These are phyloP conservation scores for Syrmaticus mikado DNA, from an alignment of 2,113 vertebrate species.

Conservation along the genomic window DNA sequence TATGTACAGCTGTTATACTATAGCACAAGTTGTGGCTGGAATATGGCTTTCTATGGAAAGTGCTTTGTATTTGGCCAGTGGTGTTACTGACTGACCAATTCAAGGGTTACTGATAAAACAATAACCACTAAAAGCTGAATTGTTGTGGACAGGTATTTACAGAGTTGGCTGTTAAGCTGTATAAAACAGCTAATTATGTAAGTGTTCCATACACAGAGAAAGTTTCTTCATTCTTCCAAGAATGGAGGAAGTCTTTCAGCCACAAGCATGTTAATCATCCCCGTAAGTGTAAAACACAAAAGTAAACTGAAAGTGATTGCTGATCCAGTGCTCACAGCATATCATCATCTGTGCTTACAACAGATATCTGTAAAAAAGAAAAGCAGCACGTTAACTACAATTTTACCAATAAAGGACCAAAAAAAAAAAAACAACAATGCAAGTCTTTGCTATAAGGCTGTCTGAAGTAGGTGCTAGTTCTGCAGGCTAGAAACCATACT, in stretches of 20 bases:
- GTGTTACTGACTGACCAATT: slow-evolving; percentile 76
- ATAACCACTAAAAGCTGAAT: slow-evolving; percentile 82
- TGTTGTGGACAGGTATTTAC: slow-evolving; percentile 77
- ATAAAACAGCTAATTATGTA: slow-evolving; percentile 80
- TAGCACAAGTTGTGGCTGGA: slow-evolving; percentile 79
- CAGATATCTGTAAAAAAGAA: slow-evolving; percentile 87
- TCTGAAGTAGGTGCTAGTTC: background rate
- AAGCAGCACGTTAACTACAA: background rate
- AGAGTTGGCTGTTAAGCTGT: slow-evolving; percentile 71
- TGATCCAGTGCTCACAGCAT: slow-evolving; percentile 80
- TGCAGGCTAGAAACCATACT: background rate
- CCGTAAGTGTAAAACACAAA: slow-evolving; percentile 59
- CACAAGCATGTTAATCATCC: slow-evolving; percentile 79
- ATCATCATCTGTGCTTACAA: slow-evolving; percentile 98
- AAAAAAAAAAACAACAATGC: background rate
- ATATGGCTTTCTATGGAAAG: slow-evolving; percentile 87
- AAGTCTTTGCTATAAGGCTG: background rate
- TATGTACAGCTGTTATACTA: slow-evolving; percentile 87
- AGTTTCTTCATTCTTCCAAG: slow-evolving; percentile 82
- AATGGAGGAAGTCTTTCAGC: slow-evolving; percentile 84
- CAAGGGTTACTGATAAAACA: slow-evolving; percentile 72
- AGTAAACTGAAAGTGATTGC: slow-evolving; percentile 66
- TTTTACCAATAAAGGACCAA: background rate
- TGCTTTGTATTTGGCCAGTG: slow-evolving; percentile 80
- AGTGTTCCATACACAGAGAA: slow-evolving; percentile 71